Evolutionary conservation across 92 coral and sea anemone genomes (phyloP).

Genomic region (Porites divaricata): DNA sequence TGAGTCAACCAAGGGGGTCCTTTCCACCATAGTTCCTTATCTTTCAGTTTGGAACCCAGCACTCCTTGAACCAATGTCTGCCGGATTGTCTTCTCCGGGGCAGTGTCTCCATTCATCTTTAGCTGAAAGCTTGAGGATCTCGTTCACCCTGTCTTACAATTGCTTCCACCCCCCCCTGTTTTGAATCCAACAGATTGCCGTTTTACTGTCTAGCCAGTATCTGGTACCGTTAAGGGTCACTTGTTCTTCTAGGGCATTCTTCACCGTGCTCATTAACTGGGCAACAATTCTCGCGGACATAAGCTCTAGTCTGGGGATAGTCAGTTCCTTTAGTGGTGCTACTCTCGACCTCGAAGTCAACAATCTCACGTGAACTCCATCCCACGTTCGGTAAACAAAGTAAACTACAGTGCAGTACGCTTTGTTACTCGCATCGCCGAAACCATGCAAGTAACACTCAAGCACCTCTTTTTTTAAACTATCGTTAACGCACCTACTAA

Average conservation of each 20-base stretch:
- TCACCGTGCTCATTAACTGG: slow-evolving; percentile 36
- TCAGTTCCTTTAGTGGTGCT: slow-evolving; percentile 58
- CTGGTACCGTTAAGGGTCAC: slow-evolving; percentile 2
- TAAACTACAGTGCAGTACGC: slow-evolving; percentile 65
- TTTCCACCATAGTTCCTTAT: slow-evolving; percentile 24
- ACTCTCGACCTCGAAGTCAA: slow-evolving; percentile 64
- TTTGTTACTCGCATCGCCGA: slow-evolving; percentile 51
- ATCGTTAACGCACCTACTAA: slow-evolving; percentile 34
- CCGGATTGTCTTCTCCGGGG: slow-evolving; percentile 66
- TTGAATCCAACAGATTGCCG: slow-evolving; percentile 65
- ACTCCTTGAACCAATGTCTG: slow-evolving; percentile 51
- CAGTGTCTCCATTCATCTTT: slow-evolving; percentile 56
- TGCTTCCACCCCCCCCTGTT: slow-evolving; percentile 75
- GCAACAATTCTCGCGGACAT: slow-evolving; percentile 65
- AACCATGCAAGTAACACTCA: slow-evolving; percentile 46
- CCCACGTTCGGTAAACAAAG: background rate
- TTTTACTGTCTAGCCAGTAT: slow-evolving; percentile 65
- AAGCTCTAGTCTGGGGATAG: slow-evolving; percentile 66
- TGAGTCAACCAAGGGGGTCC: slow-evolving; percentile 38
- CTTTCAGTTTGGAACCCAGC: slow-evolving; percentile 27
- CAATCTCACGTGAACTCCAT: no score
- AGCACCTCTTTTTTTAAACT: slow-evolving; percentile 23
- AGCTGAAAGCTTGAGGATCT: no score
- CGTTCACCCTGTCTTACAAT: slow-evolving; percentile 70
- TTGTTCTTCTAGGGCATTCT: slow-evolving; percentile 14